A percentile compares a stretch with the other conserved stretches of the same genome.
Evolutionary conservation across 2,888 invertebrate species (phyloP).

Genomic region (Cepaea hortensis): DNA sequence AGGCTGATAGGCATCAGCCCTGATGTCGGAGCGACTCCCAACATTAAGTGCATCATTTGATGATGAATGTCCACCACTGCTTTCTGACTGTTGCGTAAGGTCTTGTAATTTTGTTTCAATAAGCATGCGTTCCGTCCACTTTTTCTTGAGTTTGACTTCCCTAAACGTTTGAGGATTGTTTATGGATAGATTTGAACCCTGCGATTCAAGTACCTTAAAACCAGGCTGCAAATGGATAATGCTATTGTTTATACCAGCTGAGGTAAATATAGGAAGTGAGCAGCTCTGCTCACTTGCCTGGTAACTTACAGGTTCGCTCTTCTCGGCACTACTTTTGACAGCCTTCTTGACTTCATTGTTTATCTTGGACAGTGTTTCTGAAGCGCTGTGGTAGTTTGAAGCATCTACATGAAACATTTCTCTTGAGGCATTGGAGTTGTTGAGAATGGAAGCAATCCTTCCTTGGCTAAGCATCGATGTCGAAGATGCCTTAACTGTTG

Average conservation of each 20-base stretch:
- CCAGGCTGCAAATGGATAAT: neutral
- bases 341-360: neutral
- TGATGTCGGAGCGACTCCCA: neutral
- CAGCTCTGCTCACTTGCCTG: neutral
- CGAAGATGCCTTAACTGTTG: neutral
- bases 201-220: neutral
- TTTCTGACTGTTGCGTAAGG: neutral
- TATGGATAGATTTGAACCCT: neutral
- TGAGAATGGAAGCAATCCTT: constrained; percentile 29
- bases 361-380: neutral
- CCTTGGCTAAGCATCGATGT: constrained; percentile 21
- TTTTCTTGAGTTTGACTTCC: constrained; percentile 45
- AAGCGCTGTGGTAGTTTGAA: neutral
- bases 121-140: constrained; percentile 45
- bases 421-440: neutral
- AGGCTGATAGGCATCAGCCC: neutral
- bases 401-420: neutral
- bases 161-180: constrained; percentile 1
- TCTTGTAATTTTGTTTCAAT: constrained; percentile 32
- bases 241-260: neutral
- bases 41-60: neutral
- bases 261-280: neutral
- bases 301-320: neutral
- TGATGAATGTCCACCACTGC: neutral
- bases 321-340: neutral